These are phyloP conservation scores for Brachionus asplanchnoidis DNA, from an alignment of 1,140 invertebrate genomes.

Conservation along the genomic window DNA sequence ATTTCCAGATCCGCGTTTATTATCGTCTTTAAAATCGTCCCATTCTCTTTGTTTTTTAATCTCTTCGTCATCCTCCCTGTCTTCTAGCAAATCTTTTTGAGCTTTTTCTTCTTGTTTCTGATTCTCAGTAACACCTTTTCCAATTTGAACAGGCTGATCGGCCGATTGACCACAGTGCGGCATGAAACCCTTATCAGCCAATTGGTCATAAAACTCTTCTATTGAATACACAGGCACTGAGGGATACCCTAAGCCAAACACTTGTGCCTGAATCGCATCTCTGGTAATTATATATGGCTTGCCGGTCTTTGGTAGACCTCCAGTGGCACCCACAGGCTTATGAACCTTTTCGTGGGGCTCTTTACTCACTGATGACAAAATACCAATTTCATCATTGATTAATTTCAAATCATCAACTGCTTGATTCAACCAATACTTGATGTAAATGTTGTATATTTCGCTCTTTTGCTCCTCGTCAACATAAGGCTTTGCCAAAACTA, in stretches of 20 bases:
- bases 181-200: slow-evolving; percentile 71
- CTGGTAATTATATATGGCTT: slow-evolving; percentile 83
- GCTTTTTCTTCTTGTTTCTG: slow-evolving; percentile 57
- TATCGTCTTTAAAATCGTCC: slow-evolving; percentile 85
- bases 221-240: slow-evolving; percentile 82
- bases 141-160: slow-evolving; percentile 47
- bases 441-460: slow-evolving; percentile 27
- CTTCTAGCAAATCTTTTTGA: slow-evolving; percentile 64
- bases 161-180: slow-evolving; percentile 14
- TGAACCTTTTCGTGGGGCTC: background rate
- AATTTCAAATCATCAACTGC: slow-evolving; percentile 27
- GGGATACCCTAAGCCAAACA: slow-evolving; percentile 90
- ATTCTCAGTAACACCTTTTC: slow-evolving; percentile 48
- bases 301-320: background rate
- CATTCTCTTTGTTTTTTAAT: slow-evolving; percentile 66
- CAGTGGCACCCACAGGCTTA: background rate
- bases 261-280: slow-evolving; percentile 79
- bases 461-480: slow-evolving; percentile 15
- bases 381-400: slow-evolving; percentile 27
- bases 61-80: slow-evolving; percentile 71
- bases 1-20: slow-evolving; percentile 37
- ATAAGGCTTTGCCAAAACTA: slow-evolving; percentile 13
- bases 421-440: slow-evolving; percentile 32
- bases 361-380: slow-evolving; percentile 20
- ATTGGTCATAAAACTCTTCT: slow-evolving; percentile 88